Evolutionary conservation across 2,797 vertebrate genomes (phyloP).

Genomic region (Bucorvus abyssinicus): DNA sequence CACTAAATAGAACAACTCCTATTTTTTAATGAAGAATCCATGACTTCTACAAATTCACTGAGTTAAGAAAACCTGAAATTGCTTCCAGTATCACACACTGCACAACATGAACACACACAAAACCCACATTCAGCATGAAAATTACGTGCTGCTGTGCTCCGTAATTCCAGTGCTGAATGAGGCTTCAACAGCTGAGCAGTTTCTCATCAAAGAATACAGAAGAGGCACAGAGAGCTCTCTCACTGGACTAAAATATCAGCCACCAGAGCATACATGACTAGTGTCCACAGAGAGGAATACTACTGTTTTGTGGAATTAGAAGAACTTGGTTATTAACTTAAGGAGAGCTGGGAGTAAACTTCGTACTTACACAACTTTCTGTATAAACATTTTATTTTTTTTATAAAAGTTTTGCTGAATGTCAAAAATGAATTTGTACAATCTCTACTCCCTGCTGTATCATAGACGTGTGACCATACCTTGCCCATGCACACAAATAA

Average conservation of each 20-base stretch:
- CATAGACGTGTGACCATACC: conserved; percentile 57
- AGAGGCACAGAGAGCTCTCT: conserved; percentile 64
- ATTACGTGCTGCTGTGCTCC: conserved; percentile 34
- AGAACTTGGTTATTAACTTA: background rate
- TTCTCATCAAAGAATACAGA: conserved; percentile 31
- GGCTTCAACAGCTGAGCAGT: conserved; percentile 24
- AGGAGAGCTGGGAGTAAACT: conserved; percentile 29
- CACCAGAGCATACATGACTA: conserved; percentile 48
- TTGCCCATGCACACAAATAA: conserved; percentile 66
- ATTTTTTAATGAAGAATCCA: conserved; percentile 66
- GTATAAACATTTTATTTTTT: background rate
- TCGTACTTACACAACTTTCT: background rate
- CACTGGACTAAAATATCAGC: conserved; percentile 45
- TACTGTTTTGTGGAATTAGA: background rate
- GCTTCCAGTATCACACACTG: conserved; percentile 60
- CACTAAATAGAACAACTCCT: conserved; percentile 29
- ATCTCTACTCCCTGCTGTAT: conserved; percentile 44
- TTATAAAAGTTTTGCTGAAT: conserved; percentile 49
- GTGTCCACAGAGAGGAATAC: conserved; percentile 45
- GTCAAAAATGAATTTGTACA: conserved; percentile 54
- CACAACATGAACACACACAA: conserved; percentile 54
- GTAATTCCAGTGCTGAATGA: conserved; percentile 50
- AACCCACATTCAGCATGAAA: conserved; percentile 50
- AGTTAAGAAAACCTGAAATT: conserved; percentile 59
- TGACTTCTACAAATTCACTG: conserved; percentile 45